phyloP scores from a whole-genome alignment of 1,140 invertebrate species.

The Drosophila tristis region DNA sequence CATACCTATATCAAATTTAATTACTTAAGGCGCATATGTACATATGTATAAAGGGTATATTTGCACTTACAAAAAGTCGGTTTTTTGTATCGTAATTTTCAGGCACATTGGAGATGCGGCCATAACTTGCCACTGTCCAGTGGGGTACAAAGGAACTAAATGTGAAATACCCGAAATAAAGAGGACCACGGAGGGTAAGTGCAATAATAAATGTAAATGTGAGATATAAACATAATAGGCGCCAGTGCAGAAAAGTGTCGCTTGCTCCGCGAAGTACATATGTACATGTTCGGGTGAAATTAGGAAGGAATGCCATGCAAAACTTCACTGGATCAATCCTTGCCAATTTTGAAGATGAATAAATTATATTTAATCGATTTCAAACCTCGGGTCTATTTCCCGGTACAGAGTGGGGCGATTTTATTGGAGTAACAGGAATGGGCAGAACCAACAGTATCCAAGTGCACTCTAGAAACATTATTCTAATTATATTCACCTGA shows the following conservation, averaged over 20 bases:
- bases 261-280: background rate
- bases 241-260: conserved; percentile 3
- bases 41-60: background rate
- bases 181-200: conserved; percentile 79
- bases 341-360: too few relatives aligned
- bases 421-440: background rate
- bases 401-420: conserved; percentile 34
- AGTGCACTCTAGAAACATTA: conserved; percentile 38
- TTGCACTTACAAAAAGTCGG: background rate
- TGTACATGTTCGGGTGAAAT: background rate
- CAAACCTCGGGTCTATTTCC: conserved; percentile 9
- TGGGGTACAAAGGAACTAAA: conserved; percentile 87
- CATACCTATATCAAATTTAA: background rate
- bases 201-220: conserved; percentile 64
- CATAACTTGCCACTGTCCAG: conserved; percentile 88
- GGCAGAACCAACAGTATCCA: background rate
- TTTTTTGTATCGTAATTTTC: conserved; percentile 46
- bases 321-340: too few relatives aligned
- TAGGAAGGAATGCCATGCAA: too few relatives aligned
- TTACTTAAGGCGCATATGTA: background rate
- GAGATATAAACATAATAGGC: conserved; percentile 19
- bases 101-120: conserved; percentile 90
- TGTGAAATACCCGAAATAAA: conserved; percentile 87
- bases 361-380: conserved; percentile 64
- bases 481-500: conserved; percentile 40